Evolutionary conservation across 2,888 invertebrate species (phyloP), one percentile per base, ranked within the genome.

Genomic region (Neoscelio sp.): DNA sequence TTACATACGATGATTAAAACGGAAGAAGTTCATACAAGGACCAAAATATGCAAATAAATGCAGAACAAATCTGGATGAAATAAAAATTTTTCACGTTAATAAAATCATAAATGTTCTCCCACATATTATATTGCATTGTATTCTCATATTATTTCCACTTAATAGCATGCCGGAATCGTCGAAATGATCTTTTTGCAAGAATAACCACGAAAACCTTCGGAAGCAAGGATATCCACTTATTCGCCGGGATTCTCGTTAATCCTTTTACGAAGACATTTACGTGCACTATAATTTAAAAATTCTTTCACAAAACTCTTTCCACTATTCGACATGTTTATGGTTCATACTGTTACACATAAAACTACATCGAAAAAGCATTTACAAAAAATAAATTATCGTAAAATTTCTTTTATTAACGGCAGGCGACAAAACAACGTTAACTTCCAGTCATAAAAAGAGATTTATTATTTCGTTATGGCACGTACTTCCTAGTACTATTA

Each of bases 211-310:
- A 70, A 52, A 35, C 78, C 74, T 78, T 78, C 74, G 70, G 6
- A 64, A 62, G 26, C 74, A 78, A 78, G 74, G 78, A 68, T 74
- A 74, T 68, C 74, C 48, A 74, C 58, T 67, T 46, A 13, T 58
- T 28, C 13, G 35, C 30, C 50, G 58, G 64, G 50, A 74, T 13
- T 50, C 42, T 42, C 26, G 7, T 42, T 58, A 50, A 62, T 62
- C 52, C 52, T 71, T 62, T 71, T 62, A n/a, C 17, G 2, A 44
- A 23, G 48, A 56, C 3, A 38, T 54, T 73, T 73, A 54, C 44
- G 23, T 30, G 2, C n/a, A n/a, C 10, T 20, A 18, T 15, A 48
- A 62, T 17, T 48, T 50, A 18, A 20, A 52, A 18, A 42, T 42
- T 44, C 15, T 35, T 62, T 35, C 46, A 12, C 42, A 62, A 62